A percentile compares a stretch with the other conserved stretches of the same genome.
phyloP scores from a whole-genome alignment of 2,888 invertebrate species.

The Timandra comae region DNA sequence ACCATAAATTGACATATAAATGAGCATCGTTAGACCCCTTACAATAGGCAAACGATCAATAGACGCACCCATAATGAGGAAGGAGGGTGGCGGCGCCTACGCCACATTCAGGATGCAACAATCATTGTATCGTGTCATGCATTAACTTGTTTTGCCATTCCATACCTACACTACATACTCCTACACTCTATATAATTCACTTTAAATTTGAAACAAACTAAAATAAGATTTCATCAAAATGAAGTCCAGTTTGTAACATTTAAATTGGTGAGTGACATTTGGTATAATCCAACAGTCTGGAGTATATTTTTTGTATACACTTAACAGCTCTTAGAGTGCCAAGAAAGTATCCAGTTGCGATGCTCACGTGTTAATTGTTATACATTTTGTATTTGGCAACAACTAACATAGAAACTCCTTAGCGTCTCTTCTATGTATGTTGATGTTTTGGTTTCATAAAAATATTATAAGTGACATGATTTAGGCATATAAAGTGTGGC shows the following conservation, averaged over 20 bases:
- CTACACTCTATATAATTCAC: constrained; percentile 17
- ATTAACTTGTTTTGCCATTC: constrained; percentile 22
- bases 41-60: constrained; percentile 19
- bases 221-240: constrained; percentile 7
- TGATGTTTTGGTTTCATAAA: constrained; percentile 37
- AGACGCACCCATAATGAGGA: constrained; percentile 57
- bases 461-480: constrained; percentile 64
- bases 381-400: constrained; percentile 8
- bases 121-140: constrained; percentile 40
- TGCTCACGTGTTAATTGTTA: constrained; percentile 36
- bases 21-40: constrained; percentile 3
- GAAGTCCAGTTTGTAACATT: too few species aligned
- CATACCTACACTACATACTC: constrained; percentile 12
- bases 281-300: constrained; percentile 10
- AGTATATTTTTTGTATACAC: constrained; percentile 11
- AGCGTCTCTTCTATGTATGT: constrained; percentile 29
- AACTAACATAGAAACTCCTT: constrained; percentile 22
- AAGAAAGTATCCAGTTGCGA: constrained; percentile 39
- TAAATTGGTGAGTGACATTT: constrained; percentile 9
- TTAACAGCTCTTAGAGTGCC: constrained; percentile 27
- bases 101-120: constrained; percentile 57
- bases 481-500: constrained; percentile 71
- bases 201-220: constrained; percentile 4
- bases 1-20: neutral
- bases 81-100: constrained; percentile 61